Evolutionary conservation across 2,888 invertebrate genomes (phyloP).

Genomic region (Chironomus riparius): DNA sequence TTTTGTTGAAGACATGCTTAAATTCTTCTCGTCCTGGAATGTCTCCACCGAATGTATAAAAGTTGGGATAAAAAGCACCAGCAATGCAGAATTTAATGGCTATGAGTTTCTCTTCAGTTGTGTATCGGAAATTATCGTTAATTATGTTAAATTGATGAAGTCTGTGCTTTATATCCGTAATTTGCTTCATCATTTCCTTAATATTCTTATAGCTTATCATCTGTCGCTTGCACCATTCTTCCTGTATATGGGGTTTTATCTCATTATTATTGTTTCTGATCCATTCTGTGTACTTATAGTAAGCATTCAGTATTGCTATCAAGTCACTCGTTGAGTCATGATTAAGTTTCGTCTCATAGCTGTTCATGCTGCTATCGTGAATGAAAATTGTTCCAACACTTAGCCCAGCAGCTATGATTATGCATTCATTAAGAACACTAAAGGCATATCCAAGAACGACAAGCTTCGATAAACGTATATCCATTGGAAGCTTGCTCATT

Average conservation of each 20-base stretch:
- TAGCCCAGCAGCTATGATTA: slow-evolving; percentile 81
- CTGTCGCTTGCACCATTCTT: neutral
- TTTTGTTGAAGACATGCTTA: slow-evolving; percentile 45
- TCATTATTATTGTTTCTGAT: neutral
- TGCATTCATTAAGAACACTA: slow-evolving; percentile 70
- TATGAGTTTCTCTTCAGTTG: slow-evolving; percentile 45
- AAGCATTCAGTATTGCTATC: slow-evolving; percentile 70
- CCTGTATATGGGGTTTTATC: neutral
- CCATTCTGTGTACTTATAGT: slow-evolving; percentile 48
- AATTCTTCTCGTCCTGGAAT: slow-evolving; percentile 35
- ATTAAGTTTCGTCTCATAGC: slow-evolving; percentile 32
- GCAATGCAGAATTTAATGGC: slow-evolving; percentile 53
- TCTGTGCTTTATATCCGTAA: slow-evolving; percentile 58
- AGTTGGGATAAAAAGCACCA: slow-evolving; percentile 85
- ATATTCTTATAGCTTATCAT: slow-evolving; percentile 42
- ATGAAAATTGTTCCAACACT: slow-evolving; percentile 72
- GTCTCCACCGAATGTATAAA: slow-evolving; percentile 48
- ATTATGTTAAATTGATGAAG: slow-evolving; percentile 53
- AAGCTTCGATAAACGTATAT: slow-evolving; percentile 71
- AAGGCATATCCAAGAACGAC: slow-evolving; percentile 80
- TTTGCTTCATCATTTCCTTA: slow-evolving; percentile 61
- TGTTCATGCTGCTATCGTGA: slow-evolving; percentile 71
- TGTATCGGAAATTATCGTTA: slow-evolving; percentile 39
- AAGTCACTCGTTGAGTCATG: slow-evolving; percentile 70
- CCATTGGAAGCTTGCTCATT: slow-evolving; percentile 73